Percentiles rank a stretch among this genome's conserved stretches.
Conservation (phyloP, 2,888 invertebrate species). For the Xestia ashworthii region DNA sequence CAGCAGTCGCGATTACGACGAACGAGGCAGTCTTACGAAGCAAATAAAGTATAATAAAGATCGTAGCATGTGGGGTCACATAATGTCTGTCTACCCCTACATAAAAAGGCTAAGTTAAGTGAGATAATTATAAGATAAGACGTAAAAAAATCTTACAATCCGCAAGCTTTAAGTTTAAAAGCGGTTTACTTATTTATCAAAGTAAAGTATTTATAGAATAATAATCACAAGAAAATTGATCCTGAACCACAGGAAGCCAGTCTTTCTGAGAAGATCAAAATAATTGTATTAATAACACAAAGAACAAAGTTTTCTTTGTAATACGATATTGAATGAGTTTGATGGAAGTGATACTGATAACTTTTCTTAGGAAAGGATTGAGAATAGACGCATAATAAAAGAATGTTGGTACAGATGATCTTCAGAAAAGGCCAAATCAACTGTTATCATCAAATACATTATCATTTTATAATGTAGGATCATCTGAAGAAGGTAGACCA, state of each 20-base stretch:
- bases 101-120: not conserved
- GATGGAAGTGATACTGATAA: constrained; percentile 9
- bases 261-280: constrained; percentile 8
- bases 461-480: no score
- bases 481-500: no score
- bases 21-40: not conserved
- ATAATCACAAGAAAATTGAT: constrained; percentile 9
- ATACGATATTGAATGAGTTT: constrained; percentile 11
- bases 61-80: not conserved
- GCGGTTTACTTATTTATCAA: not conserved
- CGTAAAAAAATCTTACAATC: not conserved
- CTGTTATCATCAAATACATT: no score
- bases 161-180: not conserved
- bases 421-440: no score
- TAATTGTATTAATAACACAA: constrained; percentile 47
- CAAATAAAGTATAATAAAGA: not conserved
- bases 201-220: constrained; percentile 7
- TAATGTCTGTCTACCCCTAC: not conserved
- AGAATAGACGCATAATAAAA: not conserved
- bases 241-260: not conserved
- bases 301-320: constrained; percentile 45
- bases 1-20: no score
- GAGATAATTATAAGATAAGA: no score
- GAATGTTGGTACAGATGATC: no score
- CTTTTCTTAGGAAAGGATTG: not conserved